phyloP scores from a whole-genome alignment of 2,797 vertebrate genomes.

The Acrocephalus scirpaceus region DNA sequence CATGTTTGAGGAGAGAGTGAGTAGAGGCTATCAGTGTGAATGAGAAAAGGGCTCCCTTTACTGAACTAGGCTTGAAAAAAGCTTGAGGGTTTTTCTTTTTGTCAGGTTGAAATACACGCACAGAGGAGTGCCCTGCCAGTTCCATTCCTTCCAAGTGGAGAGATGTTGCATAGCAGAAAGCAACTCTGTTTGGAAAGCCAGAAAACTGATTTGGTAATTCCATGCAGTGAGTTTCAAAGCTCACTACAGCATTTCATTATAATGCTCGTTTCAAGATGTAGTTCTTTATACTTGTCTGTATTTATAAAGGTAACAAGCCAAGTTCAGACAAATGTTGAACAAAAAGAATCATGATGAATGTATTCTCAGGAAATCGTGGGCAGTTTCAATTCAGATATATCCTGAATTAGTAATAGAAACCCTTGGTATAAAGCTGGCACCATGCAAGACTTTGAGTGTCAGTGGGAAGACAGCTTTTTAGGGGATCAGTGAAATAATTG shows the following conservation, averaged over 20 bases:
- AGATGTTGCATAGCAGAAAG: neutral
- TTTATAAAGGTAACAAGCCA: neutral
- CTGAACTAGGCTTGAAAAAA: neutral
- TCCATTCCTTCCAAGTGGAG: neutral
- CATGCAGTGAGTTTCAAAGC: neutral
- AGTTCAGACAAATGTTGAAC: neutral
- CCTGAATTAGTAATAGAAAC: neutral
- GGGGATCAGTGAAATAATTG: neutral
- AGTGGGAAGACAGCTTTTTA: neutral
- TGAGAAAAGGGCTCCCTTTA: neutral
- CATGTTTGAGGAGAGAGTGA: neutral
- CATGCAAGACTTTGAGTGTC: neutral
- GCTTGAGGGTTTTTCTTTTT: neutral
- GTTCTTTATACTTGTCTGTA: neutral
- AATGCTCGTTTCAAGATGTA: neutral
- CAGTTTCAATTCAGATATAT: neutral
- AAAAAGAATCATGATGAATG: neutral
- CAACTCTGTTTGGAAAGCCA: neutral
- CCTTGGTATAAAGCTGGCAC: neutral
- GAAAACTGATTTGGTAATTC: neutral
- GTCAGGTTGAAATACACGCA: neutral
- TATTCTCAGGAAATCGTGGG: neutral
- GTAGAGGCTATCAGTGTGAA: neutral
- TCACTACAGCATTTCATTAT: accelerated
- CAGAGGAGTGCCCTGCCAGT: neutral